Base-by-base conservation (phyloP, 2,888 invertebrate genomes). In the Pseudococcus viburni region DNA sequence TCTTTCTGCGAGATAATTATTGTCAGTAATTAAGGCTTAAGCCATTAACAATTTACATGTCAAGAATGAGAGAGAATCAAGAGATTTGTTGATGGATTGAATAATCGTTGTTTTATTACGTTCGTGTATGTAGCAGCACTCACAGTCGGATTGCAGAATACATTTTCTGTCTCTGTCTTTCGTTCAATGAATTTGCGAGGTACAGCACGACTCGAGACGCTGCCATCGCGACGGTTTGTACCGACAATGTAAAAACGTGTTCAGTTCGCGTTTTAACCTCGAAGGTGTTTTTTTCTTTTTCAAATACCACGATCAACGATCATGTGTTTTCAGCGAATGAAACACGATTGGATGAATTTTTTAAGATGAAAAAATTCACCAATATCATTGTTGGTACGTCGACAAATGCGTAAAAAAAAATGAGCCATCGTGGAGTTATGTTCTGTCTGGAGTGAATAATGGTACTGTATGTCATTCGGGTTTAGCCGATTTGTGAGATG, bases 11-110 rank as follows among this genome's bases (percentile, higher is more conserved):
- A n/a, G 22, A 33, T 73, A 73, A 73, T 73, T 73, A 73, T 73
- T 33, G 33, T 5, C 73, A 33, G 26, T 73, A 73, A 73, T 73
- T 73, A 33, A 73, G 33, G 15, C 17, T 73, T 33, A 26, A 33
- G 73, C 33, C 73, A 73, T 73, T 73, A 73, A 33, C 17, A 73
- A 73, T 73, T 73, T 33, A 33, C 73, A 73, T 33, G 73, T 73
- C 73, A 17, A 64, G 64, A 64, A 22, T 64, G 64, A 64, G 22
- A 22, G 22, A 64, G 9, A 64, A 64, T 64, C 73, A 17, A 73
- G 33, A 73, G 73, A 73, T 73, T 73, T 33, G 33, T 73, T 73
- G 73, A 73, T 33, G 73, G 73, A 73, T 73, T 73, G 33, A 73
- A 73, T 73, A 73, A 73, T 73, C 73, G 73, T 73, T 33, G 3